Base-by-base conservation (phyloP, 2,113 vertebrate species). In the Peromyscus maniculatus region DNA sequence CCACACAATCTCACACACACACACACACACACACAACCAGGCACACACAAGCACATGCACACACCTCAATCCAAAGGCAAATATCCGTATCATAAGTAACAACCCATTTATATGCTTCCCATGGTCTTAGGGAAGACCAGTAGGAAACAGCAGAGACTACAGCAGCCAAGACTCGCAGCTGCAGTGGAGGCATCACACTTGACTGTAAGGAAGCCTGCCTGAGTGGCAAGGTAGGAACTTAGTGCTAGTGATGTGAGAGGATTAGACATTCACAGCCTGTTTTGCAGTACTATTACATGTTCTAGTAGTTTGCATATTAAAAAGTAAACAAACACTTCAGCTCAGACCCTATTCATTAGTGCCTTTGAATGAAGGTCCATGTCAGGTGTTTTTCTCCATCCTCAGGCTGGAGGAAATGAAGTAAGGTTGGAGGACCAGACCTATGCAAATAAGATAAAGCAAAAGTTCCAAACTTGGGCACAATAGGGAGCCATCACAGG, bases 221-320 rank as follows among this genome's bases (percentile, higher is more conserved):
- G 15, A 89, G 6, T 22, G 4, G 8, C n/a, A 16, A 89, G 2
- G 10, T 17, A 0, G 43, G 10, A 64, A 39, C 17, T 1, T 28
- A 46, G 77, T 13, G 31, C 33, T 49, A 24, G 8, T n/a, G 39
- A 52, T 33, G 55, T 31, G 87, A 94, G 24, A 80, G 12, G 19
- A 78, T 46, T n/a, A 87, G 49, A 9, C 13, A 57, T 31, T 71
- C 57, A 62, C 11, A 66, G n/a, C 11, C 21, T 33, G 7, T 36
- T 33, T 87, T 36, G 26, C 7, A 84, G 24, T 49, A 36, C 84
- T 62, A 83, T n/a, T 95, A n/a, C 13, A 16, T 84, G 11, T 52
- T 84, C n/a, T n/a, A 87, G 46, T 21, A 64, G 57, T 83, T 91
- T 59, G n/a, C 52, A 91, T 82, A 79, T 93, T 82, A 83, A 96